Conservation (phyloP, 37 sponge, comb jelly and placozoan species). For the Ianthella basta region DNA sequence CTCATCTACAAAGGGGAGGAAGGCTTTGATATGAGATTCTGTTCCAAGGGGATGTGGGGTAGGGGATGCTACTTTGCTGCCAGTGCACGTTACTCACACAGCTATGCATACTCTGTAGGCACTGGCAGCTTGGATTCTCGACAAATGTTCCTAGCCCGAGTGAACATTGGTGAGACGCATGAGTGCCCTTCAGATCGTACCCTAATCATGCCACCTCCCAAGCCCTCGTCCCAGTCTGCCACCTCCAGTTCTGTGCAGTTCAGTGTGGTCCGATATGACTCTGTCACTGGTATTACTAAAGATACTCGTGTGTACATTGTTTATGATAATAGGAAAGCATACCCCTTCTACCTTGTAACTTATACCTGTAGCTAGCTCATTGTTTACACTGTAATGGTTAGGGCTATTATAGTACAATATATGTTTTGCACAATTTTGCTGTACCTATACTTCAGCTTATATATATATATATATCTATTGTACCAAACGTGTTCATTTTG, state of each 20-base stretch:
- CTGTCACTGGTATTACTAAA: conserved; percentile 42
- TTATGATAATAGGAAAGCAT: conserved; percentile 50
- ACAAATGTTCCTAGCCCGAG: conserved; percentile 56
- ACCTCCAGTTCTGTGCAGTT: conserved; percentile 7
- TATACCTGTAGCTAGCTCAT: too few species aligned
- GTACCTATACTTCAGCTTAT: too few species aligned
- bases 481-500: too few species aligned
- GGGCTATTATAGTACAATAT: too few species aligned
- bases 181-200: conserved; percentile 26
- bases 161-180: conserved; percentile 49
- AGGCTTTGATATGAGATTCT: conserved; percentile 49
- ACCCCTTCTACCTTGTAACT: conserved; percentile 60
- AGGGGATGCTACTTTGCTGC: conserved; percentile 46
- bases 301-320: conserved; percentile 48
- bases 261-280: conserved; percentile 42
- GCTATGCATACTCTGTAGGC: background rate
- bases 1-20: conserved; percentile 35
- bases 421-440: too few species aligned
- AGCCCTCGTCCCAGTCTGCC: background rate
- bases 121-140: background rate
- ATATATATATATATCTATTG: too few species aligned
- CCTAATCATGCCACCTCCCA: conserved; percentile 54
- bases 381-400: too few species aligned
- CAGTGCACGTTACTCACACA: conserved; percentile 34
- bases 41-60: conserved; percentile 35